A percentile compares a stretch with the other conserved stretches of the same genome.
phyloP scores from a whole-genome alignment of 2,888 invertebrate species.

The Melipona beecheii region DNA sequence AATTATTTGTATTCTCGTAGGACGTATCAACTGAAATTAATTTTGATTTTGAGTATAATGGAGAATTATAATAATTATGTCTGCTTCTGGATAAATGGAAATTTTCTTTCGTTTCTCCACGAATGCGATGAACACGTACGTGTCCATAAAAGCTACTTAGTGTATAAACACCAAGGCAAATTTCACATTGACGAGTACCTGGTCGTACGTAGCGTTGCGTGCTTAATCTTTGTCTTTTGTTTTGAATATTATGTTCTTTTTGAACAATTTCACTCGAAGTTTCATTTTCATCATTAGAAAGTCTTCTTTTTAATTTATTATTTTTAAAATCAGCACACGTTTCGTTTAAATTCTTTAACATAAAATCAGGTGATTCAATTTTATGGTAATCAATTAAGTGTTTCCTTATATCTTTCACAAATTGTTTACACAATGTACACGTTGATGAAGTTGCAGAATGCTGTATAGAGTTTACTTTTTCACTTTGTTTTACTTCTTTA shows the following conservation, averaged over 20 bases:
- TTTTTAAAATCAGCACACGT: not conserved
- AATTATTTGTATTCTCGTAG: not conserved
- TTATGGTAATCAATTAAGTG: constrained; percentile 80
- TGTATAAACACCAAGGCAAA: constrained; percentile 69
- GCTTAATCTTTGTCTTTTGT: not conserved
- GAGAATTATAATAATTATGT: constrained; percentile 66
- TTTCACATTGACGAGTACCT: constrained; percentile 47
- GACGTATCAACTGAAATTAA: too few species aligned
- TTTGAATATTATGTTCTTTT: not conserved
- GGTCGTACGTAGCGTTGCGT: not conserved
- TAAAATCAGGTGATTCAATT: constrained; percentile 71
- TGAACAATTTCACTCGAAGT: not conserved
- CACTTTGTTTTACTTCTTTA: constrained; percentile 15
- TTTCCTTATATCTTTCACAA: constrained; percentile 70
- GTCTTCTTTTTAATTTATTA: constrained; percentile 3
- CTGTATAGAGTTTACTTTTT: not conserved
- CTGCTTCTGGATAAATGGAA: constrained; percentile 60
- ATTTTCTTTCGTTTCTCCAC: constrained; percentile 73
- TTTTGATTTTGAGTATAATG: constrained; percentile 25
- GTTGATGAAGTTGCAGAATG: not conserved
- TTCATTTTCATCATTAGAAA: not conserved
- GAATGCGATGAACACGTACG: constrained; percentile 48
- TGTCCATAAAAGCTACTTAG: constrained; percentile 56
- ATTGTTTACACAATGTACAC: constrained; percentile 76
- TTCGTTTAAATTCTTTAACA: constrained; percentile 63